Base-by-base conservation (phyloP, 2,888 invertebrate species). In the Drosophila fulvimacula region DNA sequence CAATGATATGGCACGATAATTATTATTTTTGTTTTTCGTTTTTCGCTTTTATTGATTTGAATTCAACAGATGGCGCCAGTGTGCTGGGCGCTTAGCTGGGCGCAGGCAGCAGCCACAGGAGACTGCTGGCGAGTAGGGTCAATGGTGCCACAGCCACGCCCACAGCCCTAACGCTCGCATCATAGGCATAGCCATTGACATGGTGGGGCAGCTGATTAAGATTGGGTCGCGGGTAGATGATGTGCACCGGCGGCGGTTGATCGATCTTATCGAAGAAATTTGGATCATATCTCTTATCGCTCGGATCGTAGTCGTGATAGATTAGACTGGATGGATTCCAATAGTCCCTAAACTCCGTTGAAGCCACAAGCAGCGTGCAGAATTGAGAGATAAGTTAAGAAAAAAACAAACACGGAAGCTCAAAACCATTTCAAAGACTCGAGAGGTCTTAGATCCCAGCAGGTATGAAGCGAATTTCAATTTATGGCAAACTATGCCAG, bases 191-290 rank as follows among this genome's bases (percentile, higher is more conserved):
- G 32, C 60, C 82, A 38, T 81, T 21, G 15, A 2, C 34, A 4
- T 11, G 21, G 7, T 32, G 71, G n/a, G 81, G 79, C 32, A 79
- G 58, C 13, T 77, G 76, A 48, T 82, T 84, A 30, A 81, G 84
- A 13, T 90, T 89, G 34, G 95, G 95, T 84, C 94, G 94, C 53
- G 95, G 95, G 92, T 95, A 95, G 84, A 95, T 93, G 89, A 95
- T 95, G 91, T 95, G 95, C 66, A 95, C 95, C 63, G 95, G 95
- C 58, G 95, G 95, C 48, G 95, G 95, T 74, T 95, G 94, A 83
- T 94, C 94, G 78, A 95, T 93, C 79, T 94, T 95, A 90, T 95
- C 95, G 82, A 95, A 95, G 82, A 94, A 94, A 82, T 94, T 90
- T 11, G 92, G 91, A 89, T 93, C 93, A 65, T 91, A 92, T 32